phyloP scores from a whole-genome alignment of 1,140 invertebrate species.

The Maniola jurtina region DNA sequence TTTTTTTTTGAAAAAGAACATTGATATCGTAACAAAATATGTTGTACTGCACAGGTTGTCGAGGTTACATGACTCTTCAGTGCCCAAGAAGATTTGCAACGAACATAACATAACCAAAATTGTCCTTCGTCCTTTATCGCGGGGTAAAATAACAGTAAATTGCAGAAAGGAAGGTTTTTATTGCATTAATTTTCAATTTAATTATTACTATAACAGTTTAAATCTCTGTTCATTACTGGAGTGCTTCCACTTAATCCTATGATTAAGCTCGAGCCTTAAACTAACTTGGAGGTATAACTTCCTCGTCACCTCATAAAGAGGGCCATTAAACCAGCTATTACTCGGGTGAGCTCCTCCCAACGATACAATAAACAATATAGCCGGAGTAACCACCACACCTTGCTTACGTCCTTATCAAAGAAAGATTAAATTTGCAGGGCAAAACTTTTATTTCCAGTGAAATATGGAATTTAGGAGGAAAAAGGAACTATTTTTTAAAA shows the following conservation, averaged over 20 bases:
- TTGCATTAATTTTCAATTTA: neutral
- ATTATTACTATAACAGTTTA: neutral
- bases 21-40: too few relatives aligned
- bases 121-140: too few relatives aligned
- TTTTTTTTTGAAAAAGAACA: too few relatives aligned
- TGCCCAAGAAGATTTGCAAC: too few relatives aligned
- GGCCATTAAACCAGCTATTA: slow-evolving; percentile 6
- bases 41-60: too few relatives aligned
- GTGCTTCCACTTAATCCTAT: neutral
- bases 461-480: too few relatives aligned
- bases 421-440: neutral
- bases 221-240: neutral
- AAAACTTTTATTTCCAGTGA: too few relatives aligned
- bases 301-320: slow-evolving; percentile 4
- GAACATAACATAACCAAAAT: too few relatives aligned
- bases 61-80: too few relatives aligned
- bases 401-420: neutral
- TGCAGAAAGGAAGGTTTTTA: too few relatives aligned
- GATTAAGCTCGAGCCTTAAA: slow-evolving; percentile 1
- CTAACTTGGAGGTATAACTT: neutral
- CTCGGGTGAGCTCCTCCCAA: neutral
- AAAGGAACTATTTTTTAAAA: too few relatives aligned
- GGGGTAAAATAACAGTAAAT: too few relatives aligned
- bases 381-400: neutral
- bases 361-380: neutral